These are phyloP conservation scores for Sinocyclocheilus maitianheensis DNA, from an alignment of 2,113 vertebrate genomes.

Conservation along the genomic window DNA sequence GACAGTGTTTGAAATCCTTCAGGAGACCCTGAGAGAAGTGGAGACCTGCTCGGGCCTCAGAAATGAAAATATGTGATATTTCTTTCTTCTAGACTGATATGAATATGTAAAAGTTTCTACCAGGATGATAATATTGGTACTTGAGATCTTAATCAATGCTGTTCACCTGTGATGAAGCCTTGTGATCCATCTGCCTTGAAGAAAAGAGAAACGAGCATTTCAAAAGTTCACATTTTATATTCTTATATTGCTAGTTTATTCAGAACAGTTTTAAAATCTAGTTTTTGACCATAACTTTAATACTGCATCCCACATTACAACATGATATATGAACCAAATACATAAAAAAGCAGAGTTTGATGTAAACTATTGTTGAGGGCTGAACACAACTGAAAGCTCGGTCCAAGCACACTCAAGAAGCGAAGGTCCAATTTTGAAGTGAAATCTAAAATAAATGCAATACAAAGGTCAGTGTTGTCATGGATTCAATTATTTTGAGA, in stretches of 20 bases:
- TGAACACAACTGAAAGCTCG: conserved; percentile 30
- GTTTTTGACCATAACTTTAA: not conserved
- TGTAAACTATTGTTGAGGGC: not conserved
- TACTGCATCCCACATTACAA: not conserved
- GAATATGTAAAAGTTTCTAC: not conserved
- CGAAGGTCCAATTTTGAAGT: conserved; percentile 39
- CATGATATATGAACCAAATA: not conserved
- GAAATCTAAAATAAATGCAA: conserved; percentile 50
- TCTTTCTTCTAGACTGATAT: not conserved
- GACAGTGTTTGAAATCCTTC: not conserved
- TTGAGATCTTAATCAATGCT: not conserved
- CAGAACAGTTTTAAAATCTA: not conserved
- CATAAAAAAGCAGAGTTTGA: not conserved
- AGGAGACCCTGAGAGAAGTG: not conserved
- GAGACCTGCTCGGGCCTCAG: not conserved
- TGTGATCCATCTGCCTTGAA: not conserved
- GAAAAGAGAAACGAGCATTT: not conserved
- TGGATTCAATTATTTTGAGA: conserved; percentile 46
- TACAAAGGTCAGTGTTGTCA: conserved; percentile 50
- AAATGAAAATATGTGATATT: not conserved
- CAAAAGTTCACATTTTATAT: not conserved
- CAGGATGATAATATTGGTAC: not conserved
- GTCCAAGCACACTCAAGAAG: not conserved
- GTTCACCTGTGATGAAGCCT: not conserved
- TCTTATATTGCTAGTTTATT: not conserved